These are phyloP conservation scores for Scaptomyza hsui DNA, from an alignment of 1,140 invertebrate species.

Conservation along the genomic window DNA sequence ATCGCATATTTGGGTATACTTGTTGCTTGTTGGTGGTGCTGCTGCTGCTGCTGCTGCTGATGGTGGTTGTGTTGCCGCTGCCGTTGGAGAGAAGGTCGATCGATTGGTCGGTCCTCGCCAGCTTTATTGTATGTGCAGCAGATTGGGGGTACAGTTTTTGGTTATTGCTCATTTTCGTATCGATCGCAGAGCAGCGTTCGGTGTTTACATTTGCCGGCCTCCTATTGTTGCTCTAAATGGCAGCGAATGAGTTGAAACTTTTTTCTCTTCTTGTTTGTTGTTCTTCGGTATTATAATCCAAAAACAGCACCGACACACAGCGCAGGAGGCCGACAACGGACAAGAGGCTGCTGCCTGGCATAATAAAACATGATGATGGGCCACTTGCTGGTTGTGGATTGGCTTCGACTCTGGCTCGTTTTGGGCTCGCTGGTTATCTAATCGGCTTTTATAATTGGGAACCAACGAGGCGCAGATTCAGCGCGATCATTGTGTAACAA, in stretches of 20 bases:
- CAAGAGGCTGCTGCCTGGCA: conserved; percentile 37
- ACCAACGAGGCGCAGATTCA: conserved; percentile 61
- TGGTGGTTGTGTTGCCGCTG: conserved; percentile 30
- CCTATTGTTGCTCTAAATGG: conserved; percentile 80
- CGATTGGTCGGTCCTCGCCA: conserved; percentile 43
- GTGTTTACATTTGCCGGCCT: conserved; percentile 71
- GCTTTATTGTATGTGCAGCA: conserved; percentile 33
- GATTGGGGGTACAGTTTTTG: conserved; percentile 48
- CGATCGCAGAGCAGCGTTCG: conserved; percentile 57
- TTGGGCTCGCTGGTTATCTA: conserved; percentile 65
- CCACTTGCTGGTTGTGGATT: conserved; percentile 30
- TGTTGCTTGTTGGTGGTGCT: conserved; percentile 66
- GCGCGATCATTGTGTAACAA: conserved; percentile 79
- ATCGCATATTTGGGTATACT: conserved; percentile 82
- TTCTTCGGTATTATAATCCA: conserved; percentile 60
- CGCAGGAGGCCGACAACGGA: conserved; percentile 27
- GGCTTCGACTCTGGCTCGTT: conserved; percentile 28
- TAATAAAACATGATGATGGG: conserved; percentile 73
- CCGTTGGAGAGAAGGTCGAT: conserved; percentile 42
- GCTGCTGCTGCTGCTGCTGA: conserved; percentile 27
- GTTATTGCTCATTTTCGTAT: conserved; percentile 81
- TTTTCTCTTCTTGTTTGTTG: conserved; percentile 43
- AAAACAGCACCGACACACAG: conserved; percentile 59
- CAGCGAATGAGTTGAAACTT: conserved; percentile 78
- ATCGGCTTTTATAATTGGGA: conserved; percentile 79